Evolutionary conservation across 2,888 invertebrate species (phyloP).

Genomic region (Pseudanteris insignis): DNA sequence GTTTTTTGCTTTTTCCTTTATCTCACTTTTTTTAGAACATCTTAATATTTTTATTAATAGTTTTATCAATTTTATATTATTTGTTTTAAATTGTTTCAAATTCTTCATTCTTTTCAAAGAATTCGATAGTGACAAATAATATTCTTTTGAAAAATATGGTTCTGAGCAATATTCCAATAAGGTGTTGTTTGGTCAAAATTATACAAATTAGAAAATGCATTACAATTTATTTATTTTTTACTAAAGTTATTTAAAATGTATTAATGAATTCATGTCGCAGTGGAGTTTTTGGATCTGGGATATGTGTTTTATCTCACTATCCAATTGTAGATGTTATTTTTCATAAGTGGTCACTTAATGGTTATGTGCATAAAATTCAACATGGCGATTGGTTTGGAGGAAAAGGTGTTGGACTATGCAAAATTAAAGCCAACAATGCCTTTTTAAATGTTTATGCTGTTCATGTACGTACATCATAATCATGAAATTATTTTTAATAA

Average conservation of each 20-base stretch:
- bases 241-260: not conserved
- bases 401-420: constrained; percentile 89
- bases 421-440: constrained; percentile 74
- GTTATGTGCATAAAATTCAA: constrained; percentile 92
- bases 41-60: too few relatives aligned
- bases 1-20: too few relatives aligned
- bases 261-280: constrained; percentile 71
- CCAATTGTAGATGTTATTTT: constrained; percentile 87
- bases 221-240: not conserved
- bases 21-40: too few relatives aligned
- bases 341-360: constrained; percentile 96
- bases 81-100: too few relatives aligned
- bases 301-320: constrained; percentile 86
- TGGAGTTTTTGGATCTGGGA: constrained; percentile 91
- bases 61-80: too few relatives aligned
- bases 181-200: too few relatives aligned
- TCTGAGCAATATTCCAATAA: too few relatives aligned
- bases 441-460: constrained; percentile 88
- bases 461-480: constrained; percentile 85
- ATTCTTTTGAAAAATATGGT: too few relatives aligned
- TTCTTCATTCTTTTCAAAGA: too few relatives aligned
- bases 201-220: not conserved
- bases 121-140: too few relatives aligned
- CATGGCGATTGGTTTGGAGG: constrained; percentile 99
- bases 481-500: not conserved